Percentiles rank a stretch among this genome's conserved stretches.
Evolutionary conservation across 2,888 invertebrate species (phyloP).

Genomic region (Atrina japonica): DNA sequence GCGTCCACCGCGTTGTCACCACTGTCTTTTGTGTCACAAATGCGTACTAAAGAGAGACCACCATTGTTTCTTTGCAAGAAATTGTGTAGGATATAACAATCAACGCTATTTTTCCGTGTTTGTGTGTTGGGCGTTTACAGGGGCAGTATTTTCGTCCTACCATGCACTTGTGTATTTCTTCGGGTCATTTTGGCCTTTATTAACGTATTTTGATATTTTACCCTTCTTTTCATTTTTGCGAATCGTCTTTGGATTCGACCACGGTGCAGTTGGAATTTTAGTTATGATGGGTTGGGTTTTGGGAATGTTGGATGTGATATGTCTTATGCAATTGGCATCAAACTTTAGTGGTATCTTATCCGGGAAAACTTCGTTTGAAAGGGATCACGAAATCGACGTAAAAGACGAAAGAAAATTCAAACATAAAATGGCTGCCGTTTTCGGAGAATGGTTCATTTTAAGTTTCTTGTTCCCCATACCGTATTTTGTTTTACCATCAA

Average conservation of each 20-base stretch:
- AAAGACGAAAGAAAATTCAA: slow-evolving; percentile 51
- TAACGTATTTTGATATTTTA: slow-evolving; percentile 62
- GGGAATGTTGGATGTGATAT: slow-evolving; percentile 61
- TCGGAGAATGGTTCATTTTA: slow-evolving; percentile 69
- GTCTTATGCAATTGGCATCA: slow-evolving; percentile 60
- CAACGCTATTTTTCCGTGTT: slow-evolving; percentile 75
- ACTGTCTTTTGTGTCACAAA: slow-evolving; percentile 73
- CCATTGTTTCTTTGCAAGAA: slow-evolving; percentile 77
- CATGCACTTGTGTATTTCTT: slow-evolving; percentile 45
- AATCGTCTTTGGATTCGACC: slow-evolving; percentile 57
- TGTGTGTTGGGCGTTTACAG: slow-evolving; percentile 66
- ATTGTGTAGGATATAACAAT: slow-evolving; percentile 76
- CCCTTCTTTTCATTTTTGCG: slow-evolving; percentile 64
- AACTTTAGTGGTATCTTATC: slow-evolving; percentile 51
- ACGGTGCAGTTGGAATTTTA: slow-evolving; percentile 49
- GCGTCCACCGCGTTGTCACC: slow-evolving; percentile 77
- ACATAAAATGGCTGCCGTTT: slow-evolving; percentile 65
- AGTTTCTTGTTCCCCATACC: slow-evolving; percentile 71
- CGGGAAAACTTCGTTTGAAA: slow-evolving; percentile 74
- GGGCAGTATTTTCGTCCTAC: slow-evolving; percentile 59
- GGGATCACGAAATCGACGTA: slow-evolving; percentile 63
- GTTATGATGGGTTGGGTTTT: slow-evolving; percentile 62
- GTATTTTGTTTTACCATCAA: background rate
- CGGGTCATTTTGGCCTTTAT: slow-evolving; percentile 41
- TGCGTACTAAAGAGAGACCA: slow-evolving; percentile 78